Base-by-base conservation (phyloP, 2,888 invertebrate species). In the Orthosia incerta region DNA sequence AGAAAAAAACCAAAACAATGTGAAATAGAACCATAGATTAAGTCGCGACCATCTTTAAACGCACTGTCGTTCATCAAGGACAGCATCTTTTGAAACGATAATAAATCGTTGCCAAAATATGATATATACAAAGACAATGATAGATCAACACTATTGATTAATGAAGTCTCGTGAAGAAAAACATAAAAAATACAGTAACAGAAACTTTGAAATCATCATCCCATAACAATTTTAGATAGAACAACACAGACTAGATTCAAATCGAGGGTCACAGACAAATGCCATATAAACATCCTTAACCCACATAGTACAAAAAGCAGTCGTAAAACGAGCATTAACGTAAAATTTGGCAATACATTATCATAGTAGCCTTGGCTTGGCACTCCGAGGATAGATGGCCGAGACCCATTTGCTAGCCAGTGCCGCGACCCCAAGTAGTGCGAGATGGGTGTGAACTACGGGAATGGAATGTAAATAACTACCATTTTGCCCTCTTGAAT, bases 331-430 rank as follows among this genome's bases (percentile, higher is more conserved):
- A 78, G 46, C 71, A 74, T 80, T 76, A 75, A 75, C 81, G 76
- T 60, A 79, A 72, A 85, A 86, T 82, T 80, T 80, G 82, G 72
- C 79, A 71, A 81, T 55, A 62, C 26, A 69, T 73, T 39, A 66
- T 69, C 53, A 77, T 71, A 73, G 72, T 79, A 86, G 81, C 88
- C 88, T 87, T 89, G 89, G 84, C 83, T 72, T 76, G 82, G 66
- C 81, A 77, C 66, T 72, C 76, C 67, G 83, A 86, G 86, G 86
- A 89, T 85, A 83, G 77, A 74, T 74, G 89, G 74, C 89, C 90
- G 80, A 91, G 91, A 93, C 91, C 91, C 91, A 94, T 92, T 93
- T 93, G 84, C 87, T 83, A 87, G 87, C 85, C 81, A 84, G 85
- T 86, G 87, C 87, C 88, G 87, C 85, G 75, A 71, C 62, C 71